Evolutionary conservation across 2,113 vertebrate species (phyloP).

Genomic region (Rhizomys pruinosus): DNA sequence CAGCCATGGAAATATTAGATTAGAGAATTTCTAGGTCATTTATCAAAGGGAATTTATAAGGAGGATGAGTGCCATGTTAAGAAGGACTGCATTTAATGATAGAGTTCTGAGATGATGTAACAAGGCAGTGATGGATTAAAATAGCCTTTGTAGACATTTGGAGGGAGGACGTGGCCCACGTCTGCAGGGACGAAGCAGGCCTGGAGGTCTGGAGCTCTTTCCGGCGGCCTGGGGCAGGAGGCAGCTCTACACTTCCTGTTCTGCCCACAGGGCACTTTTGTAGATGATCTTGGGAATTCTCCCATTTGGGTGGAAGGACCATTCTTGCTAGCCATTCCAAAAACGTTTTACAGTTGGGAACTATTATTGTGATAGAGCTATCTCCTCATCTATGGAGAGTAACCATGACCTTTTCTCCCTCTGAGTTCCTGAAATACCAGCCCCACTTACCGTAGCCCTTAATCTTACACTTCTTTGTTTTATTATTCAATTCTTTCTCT

Average conservation of each 20-base stretch:
- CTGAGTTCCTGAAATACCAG: not conserved
- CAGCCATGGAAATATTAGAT: conserved; percentile 77
- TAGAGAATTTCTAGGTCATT: conserved; percentile 78
- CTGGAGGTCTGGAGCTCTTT: fast-evolving
- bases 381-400: not conserved
- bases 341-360: not conserved
- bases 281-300: not conserved
- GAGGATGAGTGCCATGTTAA: conserved; percentile 69
- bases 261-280: not conserved
- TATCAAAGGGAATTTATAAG: conserved; percentile 80
- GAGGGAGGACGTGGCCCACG: conserved; percentile 11
- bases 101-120: conserved; percentile 69
- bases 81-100: conserved; percentile 71
- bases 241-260: not conserved
- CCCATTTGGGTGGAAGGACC: not conserved
- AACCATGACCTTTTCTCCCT: not conserved
- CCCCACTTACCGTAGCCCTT: fast-evolving
- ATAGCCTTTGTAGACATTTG: conserved; percentile 67
- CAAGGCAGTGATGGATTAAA: conserved; percentile 79
- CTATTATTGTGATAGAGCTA: not conserved
- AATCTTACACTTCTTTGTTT: not conserved
- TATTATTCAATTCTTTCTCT: not conserved
- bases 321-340: not conserved
- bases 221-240: not conserved
- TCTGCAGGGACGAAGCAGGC: not conserved